Evolutionary conservation across 2,113 vertebrate species (phyloP), one percentile per base, ranked within the genome.

Genomic region (Buteo buteo): DNA sequence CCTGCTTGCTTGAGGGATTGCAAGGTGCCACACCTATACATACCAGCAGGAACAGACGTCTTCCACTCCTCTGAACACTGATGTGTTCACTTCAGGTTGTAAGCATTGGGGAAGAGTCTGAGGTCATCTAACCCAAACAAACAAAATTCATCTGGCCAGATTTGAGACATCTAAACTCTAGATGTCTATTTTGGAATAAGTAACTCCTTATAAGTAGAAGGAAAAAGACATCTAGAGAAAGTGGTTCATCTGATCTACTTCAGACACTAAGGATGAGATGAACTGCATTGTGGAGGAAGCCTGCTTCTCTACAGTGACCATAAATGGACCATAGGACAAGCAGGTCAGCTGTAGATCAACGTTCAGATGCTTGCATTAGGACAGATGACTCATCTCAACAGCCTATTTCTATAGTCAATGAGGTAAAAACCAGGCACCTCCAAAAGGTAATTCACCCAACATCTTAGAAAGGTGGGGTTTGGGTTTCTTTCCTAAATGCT

Each of bases 91-190:
- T 76, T 59, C 20, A 69, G 11, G 12, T 28, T 92, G 34, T 54
- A 45, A 83, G 20, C 26, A 20, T 0, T 44, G 13, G 10, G 16
- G 36, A 82, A 71, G 55, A 78, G 19, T 24, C 45, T 62, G 42
- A 66, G 34, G 11, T 36, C 32, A 14, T 50, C 42, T 84, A 44
- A 66, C 2, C 13, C 14, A n/a, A 76, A 57, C 6, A 90, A 55
- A 9, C 3, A 52, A 58, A 87, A 55, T 50, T 47, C 1, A 26
- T 70, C 77, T 74, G 15, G 42, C 15, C 32, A 77, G 15, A 66
- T 49, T 20, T 74, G 64, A 77, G 15, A 34, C 0, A 0, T 28
- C 50, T 58, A 18, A 62, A 88, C 18, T 61, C 2, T 1, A 58
- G 34, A 36, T 19, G 8, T 70, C 72, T 73, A 7, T 54, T 92